Conservation (phyloP, 2,113 vertebrate genomes). For the Dasyprocta punctata region DNA sequence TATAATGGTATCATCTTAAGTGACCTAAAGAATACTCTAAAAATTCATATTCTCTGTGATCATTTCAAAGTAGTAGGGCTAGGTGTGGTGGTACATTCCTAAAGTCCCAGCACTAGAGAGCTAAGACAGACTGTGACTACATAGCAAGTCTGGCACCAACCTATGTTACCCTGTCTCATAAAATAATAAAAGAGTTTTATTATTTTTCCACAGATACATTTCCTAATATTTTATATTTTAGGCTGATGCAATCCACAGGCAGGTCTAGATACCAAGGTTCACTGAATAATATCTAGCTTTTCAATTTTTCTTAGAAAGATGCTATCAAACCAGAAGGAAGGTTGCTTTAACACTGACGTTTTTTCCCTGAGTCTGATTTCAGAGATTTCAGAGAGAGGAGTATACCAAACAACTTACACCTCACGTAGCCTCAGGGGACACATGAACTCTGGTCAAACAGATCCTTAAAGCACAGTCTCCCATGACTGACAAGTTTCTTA, state of each 20-base stretch:
- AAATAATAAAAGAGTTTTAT: background rate
- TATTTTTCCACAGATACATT: background rate
- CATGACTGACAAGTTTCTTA: fast-evolving
- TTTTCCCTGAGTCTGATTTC: background rate
- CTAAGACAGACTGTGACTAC: background rate
- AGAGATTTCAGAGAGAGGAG: background rate
- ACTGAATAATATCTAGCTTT: background rate
- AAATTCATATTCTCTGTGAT: background rate
- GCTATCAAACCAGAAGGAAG: background rate
- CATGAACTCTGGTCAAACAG: background rate
- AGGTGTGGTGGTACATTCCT: background rate
- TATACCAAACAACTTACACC: background rate
- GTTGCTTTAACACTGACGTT: background rate
- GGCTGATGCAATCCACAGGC: background rate
- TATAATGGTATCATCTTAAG: background rate
- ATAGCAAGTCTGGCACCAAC: background rate
- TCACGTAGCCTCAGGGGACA: background rate
- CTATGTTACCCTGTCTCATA: background rate
- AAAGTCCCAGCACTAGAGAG: background rate
- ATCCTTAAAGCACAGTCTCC: background rate
- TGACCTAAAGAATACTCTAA: background rate
- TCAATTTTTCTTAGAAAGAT: background rate
- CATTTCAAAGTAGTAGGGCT: background rate
- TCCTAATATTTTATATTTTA: background rate
- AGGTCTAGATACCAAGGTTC: background rate